Conservation (phyloP, 2,797 vertebrate genomes). For the Microtus agrestis region DNA sequence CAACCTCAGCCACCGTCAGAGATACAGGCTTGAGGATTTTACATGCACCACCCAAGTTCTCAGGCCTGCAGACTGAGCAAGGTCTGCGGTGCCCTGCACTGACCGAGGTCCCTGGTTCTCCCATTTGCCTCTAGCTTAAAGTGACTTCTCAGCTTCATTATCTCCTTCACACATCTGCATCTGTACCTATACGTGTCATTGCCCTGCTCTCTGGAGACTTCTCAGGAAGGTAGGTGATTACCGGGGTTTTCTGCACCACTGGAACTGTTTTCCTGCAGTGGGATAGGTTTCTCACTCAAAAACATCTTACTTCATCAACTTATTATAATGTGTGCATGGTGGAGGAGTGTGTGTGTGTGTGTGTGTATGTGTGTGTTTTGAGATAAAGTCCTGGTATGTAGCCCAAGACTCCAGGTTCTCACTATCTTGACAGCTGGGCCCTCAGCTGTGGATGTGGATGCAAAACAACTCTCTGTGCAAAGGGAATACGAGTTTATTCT, state of each 20-base stretch:
- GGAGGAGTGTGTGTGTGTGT: too few species aligned
- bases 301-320: background rate
- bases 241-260: background rate
- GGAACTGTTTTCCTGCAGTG: background rate
- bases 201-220: background rate
- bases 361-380: too few species aligned
- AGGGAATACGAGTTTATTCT: too few species aligned
- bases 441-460: background rate
- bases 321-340: background rate
- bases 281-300: conserved; percentile 18
- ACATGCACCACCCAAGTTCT: background rate
- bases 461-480: background rate
- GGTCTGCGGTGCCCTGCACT: background rate
- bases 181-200: background rate
- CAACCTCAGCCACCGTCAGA: background rate
- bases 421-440: background rate
- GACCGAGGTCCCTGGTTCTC: background rate
- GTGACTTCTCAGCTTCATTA: background rate
- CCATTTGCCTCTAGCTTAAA: background rate
- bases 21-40: background rate
- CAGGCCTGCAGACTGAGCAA: background rate
- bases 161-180: background rate
- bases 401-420: too few species aligned
- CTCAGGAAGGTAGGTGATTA: background rate
- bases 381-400: too few species aligned